Percentiles rank a stretch among this genome's conserved stretches.
Evolutionary conservation across 2,113 vertebrate genomes (phyloP).

Genomic region (Chlorocebus sabaeus): DNA sequence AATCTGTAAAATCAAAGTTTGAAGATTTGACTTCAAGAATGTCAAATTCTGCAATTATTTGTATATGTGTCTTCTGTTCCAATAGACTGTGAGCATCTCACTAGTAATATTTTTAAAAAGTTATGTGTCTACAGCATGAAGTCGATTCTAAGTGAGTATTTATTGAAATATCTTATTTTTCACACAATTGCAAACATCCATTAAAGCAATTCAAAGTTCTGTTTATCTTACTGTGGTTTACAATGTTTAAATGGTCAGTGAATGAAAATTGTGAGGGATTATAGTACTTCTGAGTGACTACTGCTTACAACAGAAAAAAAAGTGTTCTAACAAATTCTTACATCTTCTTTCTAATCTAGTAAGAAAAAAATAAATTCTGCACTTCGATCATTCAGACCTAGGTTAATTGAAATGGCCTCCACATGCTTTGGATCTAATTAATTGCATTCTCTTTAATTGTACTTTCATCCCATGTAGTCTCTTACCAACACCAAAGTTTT

Average conservation of each 20-base stretch:
- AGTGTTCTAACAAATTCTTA: not conserved
- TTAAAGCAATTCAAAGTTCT: not conserved
- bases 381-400: not conserved
- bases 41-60: not conserved
- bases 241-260: not conserved
- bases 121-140: not conserved
- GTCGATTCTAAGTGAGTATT: not conserved
- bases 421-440: not conserved
- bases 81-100: not conserved
- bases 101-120: not conserved
- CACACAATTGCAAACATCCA: not conserved
- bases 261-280: not conserved
- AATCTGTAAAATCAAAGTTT: not conserved
- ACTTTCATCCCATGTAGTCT: not conserved
- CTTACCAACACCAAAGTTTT: not conserved
- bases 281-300: not conserved
- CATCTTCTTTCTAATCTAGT: not conserved
- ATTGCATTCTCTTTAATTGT: not conserved
- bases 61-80: not conserved
- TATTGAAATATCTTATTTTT: not conserved
- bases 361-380: not conserved
- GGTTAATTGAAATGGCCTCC: not conserved
- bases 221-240: not conserved
- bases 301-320: not conserved
- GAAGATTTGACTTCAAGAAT: not conserved